Evolutionary conservation across 2,888 invertebrate species (phyloP).

Genomic region (Tolmerus cingulatus): DNA sequence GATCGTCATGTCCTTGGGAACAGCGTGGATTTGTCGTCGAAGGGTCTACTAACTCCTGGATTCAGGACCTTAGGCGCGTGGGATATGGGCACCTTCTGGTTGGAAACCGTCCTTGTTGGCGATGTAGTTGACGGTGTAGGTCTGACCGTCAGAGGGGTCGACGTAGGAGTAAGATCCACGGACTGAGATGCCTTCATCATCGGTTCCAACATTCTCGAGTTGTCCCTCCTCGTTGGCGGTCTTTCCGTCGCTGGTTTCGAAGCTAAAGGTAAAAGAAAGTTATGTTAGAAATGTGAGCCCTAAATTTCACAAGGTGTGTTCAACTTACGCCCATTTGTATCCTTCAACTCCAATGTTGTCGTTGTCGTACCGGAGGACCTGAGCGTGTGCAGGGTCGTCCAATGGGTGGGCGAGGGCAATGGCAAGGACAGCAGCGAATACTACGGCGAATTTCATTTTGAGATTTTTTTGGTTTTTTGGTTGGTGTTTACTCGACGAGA

Average conservation of each 20-base stretch:
- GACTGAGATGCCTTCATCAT: constrained; percentile 66
- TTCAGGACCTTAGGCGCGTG: constrained; percentile 55
- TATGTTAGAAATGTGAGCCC: neutral
- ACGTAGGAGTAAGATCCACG: constrained; percentile 67
- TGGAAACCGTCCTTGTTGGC: constrained; percentile 64
- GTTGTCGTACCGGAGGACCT: constrained; percentile 69
- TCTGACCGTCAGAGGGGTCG: constrained; percentile 65
- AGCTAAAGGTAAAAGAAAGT: constrained; percentile 48
- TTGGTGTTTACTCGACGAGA: constrained; percentile 43
- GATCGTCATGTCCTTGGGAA: constrained; percentile 24
- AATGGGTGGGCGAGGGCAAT: constrained; percentile 56
- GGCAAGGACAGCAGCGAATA: constrained; percentile 56
- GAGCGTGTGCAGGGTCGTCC: constrained; percentile 65
- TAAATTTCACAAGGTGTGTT: neutral
- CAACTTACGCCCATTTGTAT: constrained; percentile 66
- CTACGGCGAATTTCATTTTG: constrained; percentile 59
- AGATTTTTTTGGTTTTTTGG: constrained; percentile 44
- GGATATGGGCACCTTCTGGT: constrained; percentile 65
- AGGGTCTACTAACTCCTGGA: neutral
- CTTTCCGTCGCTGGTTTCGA: constrained; percentile 66
- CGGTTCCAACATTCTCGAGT: constrained; percentile 66
- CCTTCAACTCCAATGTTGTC: constrained; percentile 68
- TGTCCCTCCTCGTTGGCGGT: constrained; percentile 66
- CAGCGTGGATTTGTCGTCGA: constrained; percentile 16
- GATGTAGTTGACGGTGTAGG: constrained; percentile 66